Base-by-base conservation (phyloP, 2,888 invertebrate species). In the Marronus borbonicus region DNA sequence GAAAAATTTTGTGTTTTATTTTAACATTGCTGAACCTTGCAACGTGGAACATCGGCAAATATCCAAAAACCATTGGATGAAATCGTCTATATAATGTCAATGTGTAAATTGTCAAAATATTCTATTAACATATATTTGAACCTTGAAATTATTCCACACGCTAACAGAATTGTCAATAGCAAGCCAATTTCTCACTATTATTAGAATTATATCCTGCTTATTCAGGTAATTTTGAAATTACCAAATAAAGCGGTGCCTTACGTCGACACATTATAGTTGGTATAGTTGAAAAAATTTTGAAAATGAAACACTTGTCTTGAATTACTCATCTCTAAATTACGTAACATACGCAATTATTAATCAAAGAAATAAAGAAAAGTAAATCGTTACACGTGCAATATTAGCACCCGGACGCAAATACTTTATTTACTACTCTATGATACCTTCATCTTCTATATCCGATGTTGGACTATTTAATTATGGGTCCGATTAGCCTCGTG, bases 401-500 rank as follows among this genome's bases (percentile, higher is more conserved):
- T 66, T 66, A 44, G 24, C 66, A 49, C n/a, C 20, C 17, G 12
- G 49, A 44, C 49, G 66, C 66, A 49, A 66, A 66, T 49, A 66
- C 44, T 66, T 66, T 66, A 44, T 44, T 66, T 66, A 17, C 39
- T 20, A 66, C 10, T 12, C 17, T 20, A 20, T 12, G n/a, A 39
- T 10, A 66, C 66, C 66, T 44, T 66, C 66, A 20, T 66, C 39
- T 66, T 17, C 44, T 66, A 24, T 49, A 20, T 20, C 44, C 44
- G 31, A 39, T 66, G 20, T 66, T 66, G 66, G 17, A 66, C 66
- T 49, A 66, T 66, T 66, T 66, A 66, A 66, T 66, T 66, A 66
- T 44, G 66, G 39, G 39, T 10, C 24, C 31, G 44, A 66, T 66
- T 66, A 66, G 66, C 66, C 66, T 39, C 66, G 66, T 66, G 66